Conservation (phyloP, 2,888 invertebrate species). For the Tigriopus californicus region DNA sequence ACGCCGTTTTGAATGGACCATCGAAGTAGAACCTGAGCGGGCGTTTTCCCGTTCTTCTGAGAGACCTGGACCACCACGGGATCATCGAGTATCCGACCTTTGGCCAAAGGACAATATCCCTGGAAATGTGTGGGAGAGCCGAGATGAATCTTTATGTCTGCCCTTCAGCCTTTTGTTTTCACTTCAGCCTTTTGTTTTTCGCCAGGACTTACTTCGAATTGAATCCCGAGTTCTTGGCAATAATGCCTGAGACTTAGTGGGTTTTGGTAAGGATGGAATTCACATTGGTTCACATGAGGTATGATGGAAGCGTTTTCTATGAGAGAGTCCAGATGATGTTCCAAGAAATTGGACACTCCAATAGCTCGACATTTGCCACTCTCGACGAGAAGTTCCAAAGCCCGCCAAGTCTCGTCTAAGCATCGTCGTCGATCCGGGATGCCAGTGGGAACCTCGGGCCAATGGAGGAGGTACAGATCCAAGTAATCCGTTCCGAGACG, state of each 20-base stretch:
- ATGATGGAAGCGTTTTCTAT: slow-evolving; percentile 23
- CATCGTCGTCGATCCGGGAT: slow-evolving; percentile 21
- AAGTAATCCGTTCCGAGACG: slow-evolving; percentile 25
- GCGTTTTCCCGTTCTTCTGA: slow-evolving; percentile 22
- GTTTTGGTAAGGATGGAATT: slow-evolving; percentile 28
- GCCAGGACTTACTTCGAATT: slow-evolving; percentile 22
- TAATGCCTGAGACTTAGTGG: slow-evolving; percentile 23
- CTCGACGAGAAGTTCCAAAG: slow-evolving; percentile 26
- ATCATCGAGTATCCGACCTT: slow-evolving; percentile 25
- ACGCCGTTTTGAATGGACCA: slow-evolving; percentile 27
- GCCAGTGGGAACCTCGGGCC: slow-evolving; percentile 25
- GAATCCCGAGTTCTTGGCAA: slow-evolving; percentile 24
- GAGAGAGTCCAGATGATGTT: slow-evolving; percentile 24
- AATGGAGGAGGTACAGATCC: slow-evolving; percentile 27
- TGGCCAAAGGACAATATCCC: slow-evolving; percentile 29
- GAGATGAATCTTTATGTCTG: too few relatives aligned
- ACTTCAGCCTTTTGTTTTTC: neutral
- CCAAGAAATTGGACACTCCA: slow-evolving; percentile 27
- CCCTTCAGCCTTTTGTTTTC: too few relatives aligned
- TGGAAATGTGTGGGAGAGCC: too few relatives aligned
- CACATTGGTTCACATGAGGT: slow-evolving; percentile 28
- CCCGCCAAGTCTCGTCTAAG: slow-evolving; percentile 27
- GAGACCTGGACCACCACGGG: slow-evolving; percentile 23
- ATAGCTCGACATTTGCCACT: slow-evolving; percentile 25
- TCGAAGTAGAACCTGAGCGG: slow-evolving; percentile 27